Percentiles rank a stretch among this genome's conserved stretches.
phyloP scores from a whole-genome alignment of 2,113 vertebrate genomes.

The Craseonycteris thonglongyai region DNA sequence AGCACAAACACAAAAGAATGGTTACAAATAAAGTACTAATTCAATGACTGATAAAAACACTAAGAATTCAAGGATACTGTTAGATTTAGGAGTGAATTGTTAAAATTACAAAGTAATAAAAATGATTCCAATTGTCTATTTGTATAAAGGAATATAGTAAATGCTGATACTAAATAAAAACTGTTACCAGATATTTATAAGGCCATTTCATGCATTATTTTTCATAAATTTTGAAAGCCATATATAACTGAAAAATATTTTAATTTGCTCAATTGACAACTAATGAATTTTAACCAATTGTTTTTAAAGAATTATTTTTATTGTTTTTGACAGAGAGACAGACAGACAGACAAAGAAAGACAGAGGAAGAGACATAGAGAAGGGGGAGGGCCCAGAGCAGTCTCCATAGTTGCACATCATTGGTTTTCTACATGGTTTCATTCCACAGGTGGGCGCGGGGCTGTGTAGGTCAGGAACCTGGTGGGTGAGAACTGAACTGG shows the following conservation, averaged over 20 bases:
- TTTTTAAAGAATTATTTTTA: no score
- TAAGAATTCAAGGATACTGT: neutral
- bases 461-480: no score
- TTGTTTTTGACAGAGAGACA: no score
- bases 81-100: neutral
- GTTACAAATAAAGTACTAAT: constrained; percentile 2
- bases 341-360: no score
- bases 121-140: neutral
- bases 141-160: neutral
- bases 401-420: no score
- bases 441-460: no score
- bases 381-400: no score
- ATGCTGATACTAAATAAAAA: constrained; percentile 6
- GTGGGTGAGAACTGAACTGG: no score
- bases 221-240: neutral
- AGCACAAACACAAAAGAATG: neutral
- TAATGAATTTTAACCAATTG: neutral
- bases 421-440: no score
- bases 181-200: constrained; percentile 1
- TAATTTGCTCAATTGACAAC: neutral
- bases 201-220: neutral
- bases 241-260: constrained; percentile 2
- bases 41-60: neutral
- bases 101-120: constrained; percentile 3
- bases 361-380: no score